Conservation (phyloP, 2,888 invertebrate species). For the Megastigmus dorsalis region DNA sequence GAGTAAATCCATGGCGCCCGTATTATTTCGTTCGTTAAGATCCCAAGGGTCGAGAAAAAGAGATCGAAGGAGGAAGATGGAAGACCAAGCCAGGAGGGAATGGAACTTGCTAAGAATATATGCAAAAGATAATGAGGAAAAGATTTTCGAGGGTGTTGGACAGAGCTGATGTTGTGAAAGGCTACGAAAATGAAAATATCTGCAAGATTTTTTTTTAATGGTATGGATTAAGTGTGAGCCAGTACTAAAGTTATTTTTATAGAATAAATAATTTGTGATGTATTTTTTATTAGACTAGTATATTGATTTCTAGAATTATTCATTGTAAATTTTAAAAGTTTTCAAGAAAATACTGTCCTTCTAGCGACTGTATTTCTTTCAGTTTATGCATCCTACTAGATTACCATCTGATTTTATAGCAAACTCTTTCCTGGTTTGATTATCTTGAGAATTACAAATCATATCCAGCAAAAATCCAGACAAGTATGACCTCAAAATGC, state of each 20-base stretch:
- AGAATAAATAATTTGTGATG: no score
- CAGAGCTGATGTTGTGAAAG: no score
- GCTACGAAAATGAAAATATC: no score
- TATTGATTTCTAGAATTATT: no score
- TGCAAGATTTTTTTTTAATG: no score
- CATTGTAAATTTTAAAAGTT: no score
- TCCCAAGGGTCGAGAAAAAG: slow-evolving; percentile 60
- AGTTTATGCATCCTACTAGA: slow-evolving; percentile 1
- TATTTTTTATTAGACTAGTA: no score
- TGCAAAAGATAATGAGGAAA: slow-evolving; percentile 21
- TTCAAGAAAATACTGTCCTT: no score
- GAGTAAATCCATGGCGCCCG: slow-evolving; percentile 68
- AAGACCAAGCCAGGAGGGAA: background rate
- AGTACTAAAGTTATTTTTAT: no score
- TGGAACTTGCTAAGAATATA: background rate
- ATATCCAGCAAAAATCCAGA: background rate
- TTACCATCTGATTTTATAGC: slow-evolving; percentile 25
- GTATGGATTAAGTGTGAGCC: no score
- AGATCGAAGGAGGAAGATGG: slow-evolving; percentile 38
- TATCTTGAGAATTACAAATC: slow-evolving; percentile 40
- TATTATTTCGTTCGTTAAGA: slow-evolving; percentile 72
- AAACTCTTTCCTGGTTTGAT: slow-evolving; percentile 19
- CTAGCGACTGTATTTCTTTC: no score
- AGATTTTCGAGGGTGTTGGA: slow-evolving; percentile 11
- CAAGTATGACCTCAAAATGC: slow-evolving; percentile 35